Evolutionary conservation across 2,113 vertebrate species (phyloP).

Genomic region (Jaculus jaculus): DNA sequence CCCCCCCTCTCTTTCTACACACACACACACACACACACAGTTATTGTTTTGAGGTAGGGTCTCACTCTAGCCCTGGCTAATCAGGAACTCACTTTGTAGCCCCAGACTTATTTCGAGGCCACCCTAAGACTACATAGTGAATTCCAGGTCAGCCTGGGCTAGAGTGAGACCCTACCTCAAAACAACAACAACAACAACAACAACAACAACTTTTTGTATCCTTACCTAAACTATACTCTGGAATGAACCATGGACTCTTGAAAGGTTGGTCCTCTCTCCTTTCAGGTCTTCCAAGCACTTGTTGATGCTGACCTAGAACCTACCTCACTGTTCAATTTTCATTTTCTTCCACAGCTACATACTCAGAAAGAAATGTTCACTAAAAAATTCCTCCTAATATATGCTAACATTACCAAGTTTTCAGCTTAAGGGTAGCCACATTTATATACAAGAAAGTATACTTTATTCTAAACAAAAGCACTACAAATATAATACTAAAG

Average conservation of each 20-base stretch:
- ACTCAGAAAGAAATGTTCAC: not conserved
- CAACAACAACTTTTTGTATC: no score
- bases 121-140: no score
- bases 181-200: no score
- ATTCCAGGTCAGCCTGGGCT: no score
- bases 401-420: not conserved
- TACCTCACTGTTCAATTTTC: not conserved
- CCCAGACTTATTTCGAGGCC: no score
- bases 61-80: no score
- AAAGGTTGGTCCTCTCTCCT: not conserved
- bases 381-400: not conserved
- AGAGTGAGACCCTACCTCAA: no score
- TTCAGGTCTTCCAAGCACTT: not conserved
- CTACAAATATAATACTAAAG: not conserved
- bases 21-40: no score
- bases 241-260: not conserved
- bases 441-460: not conserved
- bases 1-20: no score
- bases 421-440: not conserved
- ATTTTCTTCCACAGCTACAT: not conserved
- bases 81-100: no score
- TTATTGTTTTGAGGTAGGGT: no score
- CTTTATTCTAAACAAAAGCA: slow-evolving; percentile 5
- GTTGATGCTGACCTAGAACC: not conserved
- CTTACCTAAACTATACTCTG: not conserved